These are phyloP conservation scores for Campylomormyrus numenius DNA, from an alignment of 2,113 vertebrate genomes.

Conservation along the genomic window DNA sequence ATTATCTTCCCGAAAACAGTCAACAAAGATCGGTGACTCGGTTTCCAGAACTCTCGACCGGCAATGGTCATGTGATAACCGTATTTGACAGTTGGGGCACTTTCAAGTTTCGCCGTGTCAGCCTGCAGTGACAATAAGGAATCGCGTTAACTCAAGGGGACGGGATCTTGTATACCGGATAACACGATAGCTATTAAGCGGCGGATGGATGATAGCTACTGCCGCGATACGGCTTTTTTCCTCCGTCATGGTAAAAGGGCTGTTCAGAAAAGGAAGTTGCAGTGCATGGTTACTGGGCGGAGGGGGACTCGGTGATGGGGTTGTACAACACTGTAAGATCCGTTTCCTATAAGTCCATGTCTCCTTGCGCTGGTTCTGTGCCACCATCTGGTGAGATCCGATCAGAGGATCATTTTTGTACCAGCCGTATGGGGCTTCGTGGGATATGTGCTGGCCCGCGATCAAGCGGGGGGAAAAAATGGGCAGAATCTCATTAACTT, in stretches of 20 bases:
- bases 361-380: neutral
- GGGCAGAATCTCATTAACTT: neutral
- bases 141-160: neutral
- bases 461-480: neutral
- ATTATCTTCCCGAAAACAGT: neutral
- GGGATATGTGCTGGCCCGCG: neutral
- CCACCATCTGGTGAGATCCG: neutral
- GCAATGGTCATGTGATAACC: neutral
- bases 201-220: neutral
- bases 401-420: neutral
- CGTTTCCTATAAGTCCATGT: neutral
- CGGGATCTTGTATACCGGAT: neutral
- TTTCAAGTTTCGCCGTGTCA: neutral
- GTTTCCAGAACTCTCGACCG: neutral
- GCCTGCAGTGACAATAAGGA: neutral
- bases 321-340: neutral
- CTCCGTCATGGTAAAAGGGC: neutral
- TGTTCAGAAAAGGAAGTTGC: neutral
- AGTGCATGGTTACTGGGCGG: neutral
- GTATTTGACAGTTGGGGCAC: neutral
- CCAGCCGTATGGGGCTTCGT: neutral
- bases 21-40: neutral
- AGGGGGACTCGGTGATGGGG: neutral
- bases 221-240: neutral
- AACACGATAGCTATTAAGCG: neutral